A percentile compares a stretch with the other conserved stretches of the same genome.
phyloP scores from a whole-genome alignment of 2,797 vertebrate species.

The Benthosema pterotum region DNA sequence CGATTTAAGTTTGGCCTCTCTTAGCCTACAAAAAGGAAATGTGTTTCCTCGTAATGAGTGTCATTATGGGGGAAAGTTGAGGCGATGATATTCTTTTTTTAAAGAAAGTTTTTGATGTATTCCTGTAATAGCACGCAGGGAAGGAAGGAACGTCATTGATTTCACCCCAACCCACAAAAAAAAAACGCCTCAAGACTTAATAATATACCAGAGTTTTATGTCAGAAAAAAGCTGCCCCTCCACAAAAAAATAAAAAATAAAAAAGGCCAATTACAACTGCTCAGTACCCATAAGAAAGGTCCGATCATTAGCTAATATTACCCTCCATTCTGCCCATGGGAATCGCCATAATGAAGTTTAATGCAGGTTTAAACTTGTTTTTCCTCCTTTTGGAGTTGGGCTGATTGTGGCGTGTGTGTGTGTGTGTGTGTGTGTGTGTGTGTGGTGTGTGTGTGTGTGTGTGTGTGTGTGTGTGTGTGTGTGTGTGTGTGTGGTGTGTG shows the following conservation, averaged over 20 bases:
- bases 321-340: constrained; percentile 47
- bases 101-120: constrained; percentile 21
- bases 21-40: not conserved
- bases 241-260: constrained; percentile 16
- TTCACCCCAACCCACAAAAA: no score
- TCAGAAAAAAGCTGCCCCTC: constrained; percentile 24
- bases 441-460: no score
- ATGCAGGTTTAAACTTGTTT: constrained; percentile 57
- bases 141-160: constrained; percentile 23
- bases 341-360: constrained; percentile 47
- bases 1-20: constrained; percentile 9
- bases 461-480: no score
- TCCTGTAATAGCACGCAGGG: constrained; percentile 20
- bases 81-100: constrained; percentile 4
- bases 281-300: constrained; percentile 33
- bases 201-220: constrained; percentile 29
- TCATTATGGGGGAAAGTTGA: constrained; percentile 19
- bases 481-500: no score
- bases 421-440: no score
- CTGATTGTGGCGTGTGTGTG: constrained; percentile 46
- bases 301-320: constrained; percentile 57
- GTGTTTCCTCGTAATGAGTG: constrained; percentile 20
- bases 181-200: constrained; percentile 23
- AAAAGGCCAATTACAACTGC: constrained; percentile 42
- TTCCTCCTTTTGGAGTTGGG: constrained; percentile 53